phyloP scores from a whole-genome alignment of 2,113 vertebrate species.

The Brachirus orientalis region DNA sequence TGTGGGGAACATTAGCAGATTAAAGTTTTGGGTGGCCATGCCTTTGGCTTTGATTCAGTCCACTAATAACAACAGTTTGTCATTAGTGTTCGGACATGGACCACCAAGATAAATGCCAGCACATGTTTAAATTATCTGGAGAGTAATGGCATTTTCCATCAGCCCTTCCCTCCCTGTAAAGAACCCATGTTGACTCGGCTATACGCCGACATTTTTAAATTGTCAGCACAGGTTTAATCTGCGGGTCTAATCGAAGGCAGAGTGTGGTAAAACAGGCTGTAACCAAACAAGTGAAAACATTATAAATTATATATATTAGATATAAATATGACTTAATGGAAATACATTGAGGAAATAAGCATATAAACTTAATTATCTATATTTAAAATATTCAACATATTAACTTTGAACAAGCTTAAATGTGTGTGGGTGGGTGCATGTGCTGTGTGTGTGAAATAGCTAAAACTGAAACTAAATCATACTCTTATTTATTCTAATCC shows the following conservation, averaged over 20 bases:
- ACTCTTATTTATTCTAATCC: neutral
- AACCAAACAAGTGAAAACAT: no score
- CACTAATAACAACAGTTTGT: conserved; percentile 76
- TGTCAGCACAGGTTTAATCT: conserved; percentile 57
- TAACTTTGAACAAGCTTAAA: no score
- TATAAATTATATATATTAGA: no score
- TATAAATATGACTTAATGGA: no score
- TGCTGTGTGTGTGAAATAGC: no score
- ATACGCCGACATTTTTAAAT: conserved; percentile 50
- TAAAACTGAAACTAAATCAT: conserved; percentile 22
- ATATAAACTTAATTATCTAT: no score
- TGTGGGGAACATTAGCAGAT: conserved; percentile 62
- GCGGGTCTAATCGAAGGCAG: no score
- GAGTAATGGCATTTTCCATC: conserved; percentile 69
- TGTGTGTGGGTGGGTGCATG: no score
- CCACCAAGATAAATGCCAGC: conserved; percentile 79
- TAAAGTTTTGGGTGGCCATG: conserved; percentile 72
- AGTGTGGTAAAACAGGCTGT: conserved; percentile 3
- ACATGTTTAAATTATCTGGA: conserved; percentile 78
- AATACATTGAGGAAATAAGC: no score
- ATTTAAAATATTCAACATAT: no score
- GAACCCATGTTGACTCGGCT: conserved; percentile 56
- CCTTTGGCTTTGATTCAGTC: conserved; percentile 71
- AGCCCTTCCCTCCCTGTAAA: conserved; percentile 58
- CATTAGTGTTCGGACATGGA: conserved; percentile 77